phyloP scores from a whole-genome alignment of 2,797 vertebrate species.

The Mareca penelope region DNA sequence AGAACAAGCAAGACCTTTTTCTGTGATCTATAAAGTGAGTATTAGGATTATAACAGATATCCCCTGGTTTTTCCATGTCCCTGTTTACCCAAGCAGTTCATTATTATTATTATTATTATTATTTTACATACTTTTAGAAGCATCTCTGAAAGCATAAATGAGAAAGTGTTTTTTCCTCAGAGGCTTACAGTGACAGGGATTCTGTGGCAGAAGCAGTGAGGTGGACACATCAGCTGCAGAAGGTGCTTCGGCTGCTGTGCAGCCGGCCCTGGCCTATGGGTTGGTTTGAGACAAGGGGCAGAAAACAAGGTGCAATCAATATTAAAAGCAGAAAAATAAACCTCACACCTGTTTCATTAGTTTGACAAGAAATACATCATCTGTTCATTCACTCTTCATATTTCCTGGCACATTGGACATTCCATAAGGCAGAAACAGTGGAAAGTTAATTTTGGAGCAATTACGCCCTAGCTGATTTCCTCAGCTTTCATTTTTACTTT shows the following conservation, averaged over 20 bases:
- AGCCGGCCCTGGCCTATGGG: background rate
- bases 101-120: too few relatives aligned
- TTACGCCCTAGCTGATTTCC: background rate
- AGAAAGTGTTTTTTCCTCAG: background rate
- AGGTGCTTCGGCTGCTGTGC: background rate
- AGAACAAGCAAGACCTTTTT: background rate
- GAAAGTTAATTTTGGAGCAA: constrained; percentile 51
- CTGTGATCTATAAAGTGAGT: background rate
- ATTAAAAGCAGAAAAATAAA: background rate
- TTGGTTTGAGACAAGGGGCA: background rate
- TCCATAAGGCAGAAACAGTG: background rate
- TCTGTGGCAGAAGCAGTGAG: background rate
- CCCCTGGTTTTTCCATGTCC: background rate
- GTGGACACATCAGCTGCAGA: background rate
- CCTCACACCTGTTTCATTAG: background rate
- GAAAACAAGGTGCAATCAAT: background rate
- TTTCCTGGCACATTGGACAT: constrained; percentile 13
- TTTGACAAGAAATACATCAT: background rate
- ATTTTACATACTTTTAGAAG: background rate
- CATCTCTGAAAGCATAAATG: background rate
- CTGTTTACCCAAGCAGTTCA: background rate
- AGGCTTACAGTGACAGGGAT: background rate
- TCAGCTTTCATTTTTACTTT: constrained; percentile 40
- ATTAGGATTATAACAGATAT: background rate
- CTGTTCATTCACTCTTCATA: background rate